Conservation (phyloP, 1,140 invertebrate genomes). For the Diabrotica undecimpunctata region DNA sequence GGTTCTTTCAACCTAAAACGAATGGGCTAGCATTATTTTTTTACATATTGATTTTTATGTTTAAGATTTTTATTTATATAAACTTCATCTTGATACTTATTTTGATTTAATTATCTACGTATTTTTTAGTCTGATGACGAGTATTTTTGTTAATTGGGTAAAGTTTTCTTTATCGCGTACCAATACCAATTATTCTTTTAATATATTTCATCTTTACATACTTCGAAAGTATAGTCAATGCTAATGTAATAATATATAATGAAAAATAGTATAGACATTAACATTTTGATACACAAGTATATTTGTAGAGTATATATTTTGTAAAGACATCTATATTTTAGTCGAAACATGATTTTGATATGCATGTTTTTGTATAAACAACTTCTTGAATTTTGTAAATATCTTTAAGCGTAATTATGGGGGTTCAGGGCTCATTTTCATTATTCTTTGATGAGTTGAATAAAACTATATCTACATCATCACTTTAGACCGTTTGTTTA, state of each 20-base stretch:
- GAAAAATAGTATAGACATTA: slow-evolving; percentile 26
- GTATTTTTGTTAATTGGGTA: slow-evolving; percentile 12
- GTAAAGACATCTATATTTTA: slow-evolving; percentile 34
- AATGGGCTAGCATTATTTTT: no score
- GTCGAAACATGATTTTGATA: slow-evolving; percentile 31
- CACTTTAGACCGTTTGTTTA: background rate
- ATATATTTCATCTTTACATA: slow-evolving; percentile 20
- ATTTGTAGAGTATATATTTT: slow-evolving; percentile 38
- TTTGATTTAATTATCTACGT: background rate
- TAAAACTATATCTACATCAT: slow-evolving; percentile 25
- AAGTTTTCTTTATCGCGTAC: background rate
- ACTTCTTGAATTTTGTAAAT: slow-evolving; percentile 33
- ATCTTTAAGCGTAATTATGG: slow-evolving; percentile 22
- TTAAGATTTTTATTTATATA: slow-evolving; percentile 18
- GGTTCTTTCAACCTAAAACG: background rate
- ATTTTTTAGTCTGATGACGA: slow-evolving; percentile 4
- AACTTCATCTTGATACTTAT: slow-evolving; percentile 4
- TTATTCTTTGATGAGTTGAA: slow-evolving; percentile 34
- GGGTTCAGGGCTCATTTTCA: slow-evolving; percentile 33
- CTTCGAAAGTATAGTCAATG: background rate
- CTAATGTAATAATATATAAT: slow-evolving; percentile 19
- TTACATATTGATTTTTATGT: background rate
- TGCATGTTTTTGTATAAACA: slow-evolving; percentile 37
- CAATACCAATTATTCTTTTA: slow-evolving; percentile 19
- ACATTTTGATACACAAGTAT: slow-evolving; percentile 32